Conservation (phyloP, 2,113 vertebrate genomes). For the Grantiella picta region DNA sequence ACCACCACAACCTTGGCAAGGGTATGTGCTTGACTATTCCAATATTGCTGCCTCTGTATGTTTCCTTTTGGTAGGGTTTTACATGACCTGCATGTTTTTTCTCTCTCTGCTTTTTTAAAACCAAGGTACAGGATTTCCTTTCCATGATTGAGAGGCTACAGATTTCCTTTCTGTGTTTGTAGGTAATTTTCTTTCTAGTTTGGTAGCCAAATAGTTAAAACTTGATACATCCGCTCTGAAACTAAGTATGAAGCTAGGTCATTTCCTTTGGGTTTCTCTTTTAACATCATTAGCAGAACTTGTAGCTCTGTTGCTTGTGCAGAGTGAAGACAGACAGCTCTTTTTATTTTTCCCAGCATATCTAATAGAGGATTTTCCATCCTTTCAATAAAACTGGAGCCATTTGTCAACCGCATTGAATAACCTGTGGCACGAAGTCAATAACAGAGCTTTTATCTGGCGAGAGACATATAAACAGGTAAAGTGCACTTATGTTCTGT, state of each 20-base stretch:
- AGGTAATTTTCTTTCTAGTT: background rate
- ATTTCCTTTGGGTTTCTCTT: constrained; percentile 35
- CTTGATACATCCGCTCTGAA: background rate
- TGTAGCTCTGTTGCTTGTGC: background rate
- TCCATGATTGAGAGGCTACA: background rate
- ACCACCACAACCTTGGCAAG: background rate
- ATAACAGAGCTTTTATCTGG: background rate
- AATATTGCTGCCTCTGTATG: background rate
- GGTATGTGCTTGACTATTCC: background rate
- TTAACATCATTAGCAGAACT: background rate
- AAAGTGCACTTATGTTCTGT: background rate
- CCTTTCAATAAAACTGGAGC: background rate
- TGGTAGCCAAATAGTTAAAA: constrained; percentile 43
- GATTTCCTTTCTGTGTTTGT: background rate
- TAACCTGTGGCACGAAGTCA: background rate
- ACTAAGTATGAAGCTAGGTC: background rate
- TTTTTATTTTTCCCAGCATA: background rate
- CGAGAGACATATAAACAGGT: background rate
- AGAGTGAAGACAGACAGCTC: background rate
- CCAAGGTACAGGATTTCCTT: background rate
- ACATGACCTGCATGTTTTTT: background rate
- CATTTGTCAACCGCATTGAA: background rate
- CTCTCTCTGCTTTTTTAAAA: background rate
- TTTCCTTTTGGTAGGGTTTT: background rate
- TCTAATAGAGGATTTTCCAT: background rate